Conservation (phyloP, 1,140 invertebrate species). For the Dendroctonus valens region DNA sequence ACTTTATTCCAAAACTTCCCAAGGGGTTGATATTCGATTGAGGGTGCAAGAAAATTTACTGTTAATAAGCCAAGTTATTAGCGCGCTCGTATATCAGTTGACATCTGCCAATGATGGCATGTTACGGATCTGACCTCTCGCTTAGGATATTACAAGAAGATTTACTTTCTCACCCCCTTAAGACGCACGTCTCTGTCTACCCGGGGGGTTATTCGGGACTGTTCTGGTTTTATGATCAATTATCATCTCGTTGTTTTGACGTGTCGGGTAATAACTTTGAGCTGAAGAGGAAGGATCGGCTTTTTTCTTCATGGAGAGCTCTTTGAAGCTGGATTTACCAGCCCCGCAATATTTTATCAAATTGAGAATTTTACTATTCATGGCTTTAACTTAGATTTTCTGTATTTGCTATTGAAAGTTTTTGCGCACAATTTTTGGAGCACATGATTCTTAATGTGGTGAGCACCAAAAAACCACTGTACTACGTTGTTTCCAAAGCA, state of each 20-base stretch:
- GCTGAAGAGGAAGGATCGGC: conserved; percentile 3
- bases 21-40: conserved; percentile 32
- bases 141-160: conserved; percentile 27
- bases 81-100: conserved; percentile 36
- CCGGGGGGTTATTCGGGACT: conserved; percentile 3
- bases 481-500: too few relatives aligned
- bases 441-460: too few relatives aligned
- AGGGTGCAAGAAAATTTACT: conserved; percentile 35
- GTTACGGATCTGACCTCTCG: conserved; percentile 32
- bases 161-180: conserved; percentile 28
- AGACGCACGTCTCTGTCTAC: background rate
- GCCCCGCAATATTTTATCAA: too few relatives aligned
- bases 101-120: conserved; percentile 37
- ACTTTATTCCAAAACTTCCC: conserved; percentile 18
- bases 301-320: too few relatives aligned
- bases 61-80: conserved; percentile 37
- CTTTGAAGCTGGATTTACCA: too few relatives aligned
- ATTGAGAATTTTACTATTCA: too few relatives aligned
- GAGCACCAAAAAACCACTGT: too few relatives aligned
- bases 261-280: conserved; percentile 25
- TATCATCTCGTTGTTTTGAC: conserved; percentile 35
- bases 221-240: conserved; percentile 34
- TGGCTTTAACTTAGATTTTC: too few relatives aligned
- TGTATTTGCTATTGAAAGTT: too few relatives aligned
- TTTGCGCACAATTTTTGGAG: too few relatives aligned